Percentiles rank a stretch among this genome's conserved stretches.
phyloP scores from a whole-genome alignment of 1,140 invertebrate species.

The Drosophila sp. region DNA sequence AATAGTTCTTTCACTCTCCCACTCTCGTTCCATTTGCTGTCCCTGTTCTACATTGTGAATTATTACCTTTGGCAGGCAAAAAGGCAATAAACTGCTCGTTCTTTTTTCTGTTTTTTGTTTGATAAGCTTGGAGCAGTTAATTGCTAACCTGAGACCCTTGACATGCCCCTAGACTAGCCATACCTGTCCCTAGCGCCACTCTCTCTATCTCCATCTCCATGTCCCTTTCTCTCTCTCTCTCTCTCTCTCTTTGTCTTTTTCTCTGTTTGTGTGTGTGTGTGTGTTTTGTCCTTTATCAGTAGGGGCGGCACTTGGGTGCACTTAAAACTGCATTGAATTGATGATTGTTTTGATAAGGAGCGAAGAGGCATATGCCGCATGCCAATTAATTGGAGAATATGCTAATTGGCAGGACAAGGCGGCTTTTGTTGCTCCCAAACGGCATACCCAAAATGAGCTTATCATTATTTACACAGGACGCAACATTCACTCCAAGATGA shows the following conservation, averaged over 20 bases:
- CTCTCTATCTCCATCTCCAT: neutral
- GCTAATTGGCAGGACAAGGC: slow-evolving; percentile 57
- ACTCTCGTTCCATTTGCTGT: neutral
- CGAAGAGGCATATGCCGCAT: slow-evolving; percentile 20
- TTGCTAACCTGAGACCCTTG: slow-evolving; percentile 21
- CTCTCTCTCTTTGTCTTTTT: neutral
- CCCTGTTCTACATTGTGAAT: slow-evolving; percentile 17
- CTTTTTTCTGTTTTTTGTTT: slow-evolving; percentile 19
- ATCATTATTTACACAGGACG: slow-evolving; percentile 70
- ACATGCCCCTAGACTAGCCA: neutral
- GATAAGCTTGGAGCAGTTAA: slow-evolving; percentile 36
- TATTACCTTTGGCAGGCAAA: slow-evolving; percentile 31
- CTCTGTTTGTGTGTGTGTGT: neutral
- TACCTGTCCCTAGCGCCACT: neutral
- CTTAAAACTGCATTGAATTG: slow-evolving; percentile 23
- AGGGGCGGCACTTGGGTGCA: slow-evolving; percentile 20
- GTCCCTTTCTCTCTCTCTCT: neutral
- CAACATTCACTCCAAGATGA: slow-evolving; percentile 20
- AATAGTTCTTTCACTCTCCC: neutral
- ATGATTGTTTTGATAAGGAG: slow-evolving; percentile 22
- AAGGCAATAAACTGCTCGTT: slow-evolving; percentile 25
- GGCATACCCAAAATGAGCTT: slow-evolving; percentile 48
- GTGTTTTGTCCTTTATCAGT: slow-evolving; percentile 15
- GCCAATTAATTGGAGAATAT: slow-evolving; percentile 74
- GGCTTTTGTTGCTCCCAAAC: slow-evolving; percentile 5